A percentile compares a stretch with the other conserved stretches of the same genome.
These are phyloP conservation scores for Gadus macrocephalus DNA, from an alignment of 2,113 vertebrate species.

Conservation along the genomic window DNA sequence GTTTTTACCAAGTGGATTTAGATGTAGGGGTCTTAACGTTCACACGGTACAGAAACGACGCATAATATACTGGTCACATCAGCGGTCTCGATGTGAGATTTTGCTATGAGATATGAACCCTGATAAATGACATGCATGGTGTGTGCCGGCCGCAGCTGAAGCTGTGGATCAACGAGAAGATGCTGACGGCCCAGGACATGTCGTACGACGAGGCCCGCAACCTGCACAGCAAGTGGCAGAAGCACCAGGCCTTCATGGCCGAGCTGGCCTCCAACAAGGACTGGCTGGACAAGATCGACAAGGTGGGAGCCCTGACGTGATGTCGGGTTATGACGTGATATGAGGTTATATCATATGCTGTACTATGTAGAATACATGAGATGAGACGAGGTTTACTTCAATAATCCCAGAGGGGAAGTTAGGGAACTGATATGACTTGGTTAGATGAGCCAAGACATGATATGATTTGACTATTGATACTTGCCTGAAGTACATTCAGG, in stretches of 20 bases:
- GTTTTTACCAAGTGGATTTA: not conserved
- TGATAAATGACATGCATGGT: too few species aligned
- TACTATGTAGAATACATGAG: too few species aligned
- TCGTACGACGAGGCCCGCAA: constrained; percentile 90
- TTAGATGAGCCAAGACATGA: too few species aligned
- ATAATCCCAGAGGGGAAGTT: too few species aligned
- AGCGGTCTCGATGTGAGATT: not conserved
- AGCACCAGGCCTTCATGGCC: constrained; percentile 93
- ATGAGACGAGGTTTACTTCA: too few species aligned
- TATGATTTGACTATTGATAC: too few species aligned
- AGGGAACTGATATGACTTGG: too few species aligned
- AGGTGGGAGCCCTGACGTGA: constrained; percentile 57
- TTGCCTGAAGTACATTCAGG: too few species aligned
- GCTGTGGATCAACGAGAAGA: constrained; percentile 92
- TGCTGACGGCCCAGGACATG: constrained; percentile 91
- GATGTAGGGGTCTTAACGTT: too few species aligned
- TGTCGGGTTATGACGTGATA: too few species aligned
- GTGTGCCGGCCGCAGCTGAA: constrained; percentile 72
- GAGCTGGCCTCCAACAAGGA: constrained; percentile 91
- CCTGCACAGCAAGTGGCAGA: constrained; percentile 95
- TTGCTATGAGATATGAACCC: not conserved
- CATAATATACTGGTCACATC: not conserved
- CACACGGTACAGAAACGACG: not conserved
- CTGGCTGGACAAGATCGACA: constrained; percentile 91
- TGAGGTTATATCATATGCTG: too few species aligned